phyloP scores from a whole-genome alignment of 2,113 vertebrate genomes.

The Eira barbara region DNA sequence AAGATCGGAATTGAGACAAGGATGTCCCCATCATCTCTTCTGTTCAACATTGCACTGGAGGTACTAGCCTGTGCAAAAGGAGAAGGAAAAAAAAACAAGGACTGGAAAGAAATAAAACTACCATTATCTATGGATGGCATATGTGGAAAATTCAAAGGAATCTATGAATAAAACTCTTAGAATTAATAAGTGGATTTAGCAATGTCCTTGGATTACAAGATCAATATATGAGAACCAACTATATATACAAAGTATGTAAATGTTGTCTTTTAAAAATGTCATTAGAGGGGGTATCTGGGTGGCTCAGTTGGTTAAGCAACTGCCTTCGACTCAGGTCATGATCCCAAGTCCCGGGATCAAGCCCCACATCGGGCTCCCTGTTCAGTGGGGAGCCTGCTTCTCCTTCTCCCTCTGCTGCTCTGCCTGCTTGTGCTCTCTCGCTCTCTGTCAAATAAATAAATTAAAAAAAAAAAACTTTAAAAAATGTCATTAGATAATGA shows the following conservation, averaged over 20 bases:
- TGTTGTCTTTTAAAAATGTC: background rate
- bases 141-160: slow-evolving; percentile 33
- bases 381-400: no score
- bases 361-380: no score
- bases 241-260: background rate
- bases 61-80: background rate
- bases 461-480: no score
- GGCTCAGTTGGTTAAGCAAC: no score
- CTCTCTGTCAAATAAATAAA: no score
- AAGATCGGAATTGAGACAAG: background rate
- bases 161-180: background rate
- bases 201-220: background rate
- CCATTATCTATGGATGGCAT: background rate
- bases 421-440: no score
- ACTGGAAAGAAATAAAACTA: background rate
- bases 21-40: background rate
- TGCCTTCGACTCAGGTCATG: no score
- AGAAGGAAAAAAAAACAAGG: background rate
- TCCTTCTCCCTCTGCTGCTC: no score
- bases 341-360: no score
- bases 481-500: background rate
- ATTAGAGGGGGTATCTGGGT: no score
- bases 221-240: background rate
- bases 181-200: background rate
- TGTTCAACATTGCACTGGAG: background rate